Evolutionary conservation across 2,888 invertebrate species (phyloP).

Genomic region (Quadroppia sp.): DNA sequence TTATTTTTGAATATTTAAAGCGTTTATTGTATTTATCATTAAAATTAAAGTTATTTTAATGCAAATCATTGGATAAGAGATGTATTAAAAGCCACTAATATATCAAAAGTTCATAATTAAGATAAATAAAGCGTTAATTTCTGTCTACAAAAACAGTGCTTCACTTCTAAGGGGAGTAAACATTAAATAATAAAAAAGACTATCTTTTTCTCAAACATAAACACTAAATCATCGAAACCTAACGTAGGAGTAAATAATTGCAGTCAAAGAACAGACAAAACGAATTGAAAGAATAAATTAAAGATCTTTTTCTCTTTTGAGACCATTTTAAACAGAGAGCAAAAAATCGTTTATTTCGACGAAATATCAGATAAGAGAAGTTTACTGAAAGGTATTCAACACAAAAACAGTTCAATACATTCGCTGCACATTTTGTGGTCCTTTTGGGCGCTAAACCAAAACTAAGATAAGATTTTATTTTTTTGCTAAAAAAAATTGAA

Average conservation of each 20-base stretch:
- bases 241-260: conserved; percentile 14
- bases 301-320: too few relatives aligned
- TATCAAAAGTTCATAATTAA: background rate
- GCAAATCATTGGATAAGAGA: background rate
- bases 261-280: background rate
- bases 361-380: background rate
- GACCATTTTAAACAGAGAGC: too few relatives aligned
- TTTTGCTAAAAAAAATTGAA: too few relatives aligned
- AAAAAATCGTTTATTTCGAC: background rate
- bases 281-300: background rate
- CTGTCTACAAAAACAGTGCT: background rate
- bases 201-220: background rate
- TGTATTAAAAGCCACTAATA: background rate
- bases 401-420: background rate
- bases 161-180: background rate
- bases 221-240: background rate
- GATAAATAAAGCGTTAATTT: conserved; percentile 16
- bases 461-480: background rate
- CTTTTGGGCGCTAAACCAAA: background rate
- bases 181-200: background rate
- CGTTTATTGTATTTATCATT: background rate
- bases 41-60: background rate
- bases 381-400: background rate
- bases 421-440: background rate
- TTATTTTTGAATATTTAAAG: background rate